phyloP scores from a whole-genome alignment of 2,113 vertebrate genomes.

The Xenopus borealis region DNA sequence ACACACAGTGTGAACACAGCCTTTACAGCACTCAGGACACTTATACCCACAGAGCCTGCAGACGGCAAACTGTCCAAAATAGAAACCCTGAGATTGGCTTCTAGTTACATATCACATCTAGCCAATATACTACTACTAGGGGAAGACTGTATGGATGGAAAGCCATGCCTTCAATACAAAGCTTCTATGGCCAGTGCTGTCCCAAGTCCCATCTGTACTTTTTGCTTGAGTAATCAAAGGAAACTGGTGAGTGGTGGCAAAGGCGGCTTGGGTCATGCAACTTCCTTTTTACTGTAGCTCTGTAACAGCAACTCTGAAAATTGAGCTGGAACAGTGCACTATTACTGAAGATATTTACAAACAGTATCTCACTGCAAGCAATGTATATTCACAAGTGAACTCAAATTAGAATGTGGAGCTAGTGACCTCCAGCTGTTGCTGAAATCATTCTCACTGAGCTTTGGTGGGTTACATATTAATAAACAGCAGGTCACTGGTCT shows the following conservation, averaged over 20 bases:
- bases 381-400: too few species aligned
- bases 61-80: conserved; percentile 86
- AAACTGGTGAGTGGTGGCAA: conserved; percentile 68
- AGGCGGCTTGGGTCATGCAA: not conserved
- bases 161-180: conserved; percentile 71
- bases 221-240: conserved; percentile 84
- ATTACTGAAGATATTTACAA: too few species aligned
- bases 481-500: too few species aligned
- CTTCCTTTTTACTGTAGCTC: too few species aligned
- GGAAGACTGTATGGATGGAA: conserved; percentile 65
- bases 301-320: too few species aligned
- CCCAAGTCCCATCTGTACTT: conserved; percentile 82
- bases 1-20: conserved; percentile 87
- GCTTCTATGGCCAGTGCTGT: conserved; percentile 58
- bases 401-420: too few species aligned
- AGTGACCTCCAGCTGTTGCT: not conserved
- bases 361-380: not conserved
- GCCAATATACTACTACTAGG: conserved; percentile 77
- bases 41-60: conserved; percentile 82
- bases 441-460: too few species aligned
- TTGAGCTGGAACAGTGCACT: too few species aligned
- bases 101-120: conserved; percentile 86
- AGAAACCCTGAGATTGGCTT: conserved; percentile 83
- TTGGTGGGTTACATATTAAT: too few species aligned
- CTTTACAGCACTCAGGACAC: conserved; percentile 79